phyloP scores from a whole-genome alignment of 1,140 invertebrate species.

The Mylabris phalerata region DNA sequence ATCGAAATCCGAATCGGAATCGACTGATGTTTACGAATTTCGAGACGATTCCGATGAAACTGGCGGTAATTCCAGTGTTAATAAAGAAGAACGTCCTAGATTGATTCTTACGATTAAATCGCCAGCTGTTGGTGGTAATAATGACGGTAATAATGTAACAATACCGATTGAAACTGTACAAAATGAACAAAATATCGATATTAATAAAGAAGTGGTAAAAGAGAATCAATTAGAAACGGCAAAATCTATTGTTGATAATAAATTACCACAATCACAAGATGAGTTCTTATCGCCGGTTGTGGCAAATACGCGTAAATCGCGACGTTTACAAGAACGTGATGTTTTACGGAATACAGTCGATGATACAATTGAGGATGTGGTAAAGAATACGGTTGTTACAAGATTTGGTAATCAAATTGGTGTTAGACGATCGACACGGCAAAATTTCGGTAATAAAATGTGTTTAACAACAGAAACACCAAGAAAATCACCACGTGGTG shows the following conservation, averaged over 20 bases:
- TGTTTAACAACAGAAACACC: constrained; percentile 22
- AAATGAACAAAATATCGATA: constrained; percentile 9
- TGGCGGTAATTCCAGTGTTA: constrained; percentile 6
- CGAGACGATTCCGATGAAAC: constrained; percentile 73
- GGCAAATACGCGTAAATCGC: constrained; percentile 68
- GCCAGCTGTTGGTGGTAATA: constrained; percentile 45
- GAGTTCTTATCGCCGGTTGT: constrained; percentile 52
- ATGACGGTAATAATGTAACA: constrained; percentile 36
- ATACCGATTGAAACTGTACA: constrained; percentile 44
- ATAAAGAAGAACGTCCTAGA: constrained; percentile 55
- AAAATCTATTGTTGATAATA: constrained; percentile 8
- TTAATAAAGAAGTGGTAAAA: constrained; percentile 28
- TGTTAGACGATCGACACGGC: constrained; percentile 28
- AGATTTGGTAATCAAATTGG: constrained; percentile 32
- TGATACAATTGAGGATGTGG: constrained; percentile 80
- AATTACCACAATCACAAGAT: constrained; percentile 38
- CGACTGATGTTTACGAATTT: constrained; percentile 72
- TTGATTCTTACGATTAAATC: constrained; percentile 76
- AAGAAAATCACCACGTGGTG: constrained; percentile 56
- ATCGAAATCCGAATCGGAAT: constrained; percentile 46
- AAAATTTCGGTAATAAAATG: constrained; percentile 30
- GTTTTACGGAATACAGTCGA: constrained; percentile 64
- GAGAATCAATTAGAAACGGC: constrained; percentile 1
- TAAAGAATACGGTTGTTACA: constrained; percentile 52
- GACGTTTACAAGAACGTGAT: constrained; percentile 71